Evolutionary conservation across 2,888 invertebrate species (phyloP), one percentile per base, ranked within the genome.

Genomic region (Hydriomena furcata): DNA sequence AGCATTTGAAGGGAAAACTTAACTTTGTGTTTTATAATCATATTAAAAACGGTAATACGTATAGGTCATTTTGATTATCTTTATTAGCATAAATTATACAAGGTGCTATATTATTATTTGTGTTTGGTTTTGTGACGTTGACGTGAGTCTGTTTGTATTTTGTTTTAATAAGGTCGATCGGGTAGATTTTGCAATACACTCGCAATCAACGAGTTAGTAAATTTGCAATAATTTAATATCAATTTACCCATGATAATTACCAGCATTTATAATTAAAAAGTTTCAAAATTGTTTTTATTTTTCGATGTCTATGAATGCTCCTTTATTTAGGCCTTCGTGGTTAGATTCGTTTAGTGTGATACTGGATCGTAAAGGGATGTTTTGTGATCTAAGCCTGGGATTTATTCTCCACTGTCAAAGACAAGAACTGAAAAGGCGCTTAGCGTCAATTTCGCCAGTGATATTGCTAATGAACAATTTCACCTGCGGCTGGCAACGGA

Each of bases 71-170:
- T n/a, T n/a, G n/a, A n/a, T n/a, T n/a, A n/a, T n/a, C 53, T 50
- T 58, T 58, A 58, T 50, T 62, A 57, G 51, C 48, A 52, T 51
- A 53, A 42, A 50, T 55, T 11, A 7, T 23, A 40, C 20, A 28
- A 7, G 44, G 44, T 44, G 44, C 44, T 36, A 47, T 44, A 46
- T 5, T 43, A 44, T 45, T 31, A 28, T 17, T 10, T 28, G 10
- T 11, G 5, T 25, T 7, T 28, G 21, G 28, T 23, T 31, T 7
- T 21, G n/a, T 21, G 10, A 10, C 1, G 1, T 10, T 8, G 8
- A n/a, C n/a, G n/a, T n/a, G n/a, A n/a, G n/a, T n/a, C n/a, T n/a
- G n/a, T n/a, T n/a, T n/a, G n/a, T n/a, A n/a, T n/a, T n/a, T n/a
- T n/a, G n/a, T n/a, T n/a, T n/a, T n/a, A n/a, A n/a, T n/a, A n/a